Base-by-base conservation (phyloP, 2,888 invertebrate genomes). In the Cephus pygmeus region DNA sequence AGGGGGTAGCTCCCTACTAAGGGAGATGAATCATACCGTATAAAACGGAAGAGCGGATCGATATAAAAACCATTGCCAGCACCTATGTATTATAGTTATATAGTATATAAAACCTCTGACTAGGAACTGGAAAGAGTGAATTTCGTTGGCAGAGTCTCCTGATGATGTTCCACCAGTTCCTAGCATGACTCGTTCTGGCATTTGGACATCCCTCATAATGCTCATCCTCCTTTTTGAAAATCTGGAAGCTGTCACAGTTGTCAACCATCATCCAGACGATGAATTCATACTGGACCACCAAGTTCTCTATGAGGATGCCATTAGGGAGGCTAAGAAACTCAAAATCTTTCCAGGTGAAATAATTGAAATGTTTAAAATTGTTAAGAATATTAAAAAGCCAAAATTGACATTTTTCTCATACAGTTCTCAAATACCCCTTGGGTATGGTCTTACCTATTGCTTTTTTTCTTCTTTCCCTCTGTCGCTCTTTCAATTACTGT, bases 201-300 rank as follows among this genome's bases (percentile, higher is more conserved):
- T 77, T 80, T 83, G 86, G 76, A 81, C 88, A 77, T 77, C 87
- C 31, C 83, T 84, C 75, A 23, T 56, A 34, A 71, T 12, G 33
- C 75, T 87, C 76, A 83, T 88, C 77, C 81, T 85, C 79, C 85
- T 85, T 82, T 77, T 86, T 69, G 84, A 79, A 36, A 77, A 83
- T 79, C 83, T 87, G 69, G 80, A 84, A 73, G 89, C 90, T 73
- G 84, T 90, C 69, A 88, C 87, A 40, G 85, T 91, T 71, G 88
- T 91, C 73, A 87, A 89, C 78, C 89, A 89, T 75, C 88, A 88
- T 80, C 81, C 86, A 2, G 86, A 89, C 84, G 94, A 94, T 88
- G 94, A 95, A 89, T 94, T 94, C 91, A 92, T 93, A 84, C 92
- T 95, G 79, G 95, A 95, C 85, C 95, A 95, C 85, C 93, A 94